Conservation (phyloP, 2,888 invertebrate species). For the Drosophila multiciliata region DNA sequence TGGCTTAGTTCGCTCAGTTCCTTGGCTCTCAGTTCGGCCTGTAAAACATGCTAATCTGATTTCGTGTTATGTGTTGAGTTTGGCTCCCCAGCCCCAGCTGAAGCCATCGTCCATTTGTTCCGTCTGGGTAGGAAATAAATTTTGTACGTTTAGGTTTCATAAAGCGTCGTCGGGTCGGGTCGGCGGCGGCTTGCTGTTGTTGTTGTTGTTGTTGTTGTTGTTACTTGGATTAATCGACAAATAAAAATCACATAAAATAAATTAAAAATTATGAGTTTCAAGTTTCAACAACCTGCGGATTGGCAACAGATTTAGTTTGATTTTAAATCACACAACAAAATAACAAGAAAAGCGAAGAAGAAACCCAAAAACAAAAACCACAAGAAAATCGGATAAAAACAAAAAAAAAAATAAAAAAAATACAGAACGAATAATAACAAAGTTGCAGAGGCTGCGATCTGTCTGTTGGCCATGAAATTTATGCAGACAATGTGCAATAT, state of each 20-base stretch:
- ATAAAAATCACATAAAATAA: slow-evolving; percentile 83
- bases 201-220: slow-evolving; percentile 51
- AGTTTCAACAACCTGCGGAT: slow-evolving; percentile 77
- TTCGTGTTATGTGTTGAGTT: slow-evolving; percentile 80
- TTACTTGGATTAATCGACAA: slow-evolving; percentile 79
- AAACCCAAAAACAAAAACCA: slow-evolving; percentile 16
- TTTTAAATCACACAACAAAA: slow-evolving; percentile 67
- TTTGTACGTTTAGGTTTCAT: slow-evolving; percentile 80
- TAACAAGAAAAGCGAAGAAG: slow-evolving; percentile 7
- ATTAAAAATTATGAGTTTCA: slow-evolving; percentile 83
- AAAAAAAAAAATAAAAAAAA: slow-evolving; percentile 11
- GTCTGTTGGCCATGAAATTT: slow-evolving; percentile 65
- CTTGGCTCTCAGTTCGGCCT: slow-evolving; percentile 64
- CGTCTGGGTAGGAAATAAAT: slow-evolving; percentile 72
- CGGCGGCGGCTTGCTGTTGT: slow-evolving; percentile 40
- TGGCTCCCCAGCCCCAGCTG: slow-evolving; percentile 19
- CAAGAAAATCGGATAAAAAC: slow-evolving; percentile 1
- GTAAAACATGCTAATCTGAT: slow-evolving; percentile 78
- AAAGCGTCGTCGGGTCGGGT: slow-evolving; percentile 70
- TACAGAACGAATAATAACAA: slow-evolving; percentile 52
- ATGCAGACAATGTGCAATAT: slow-evolving; percentile 82
- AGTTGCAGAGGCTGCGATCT: slow-evolving; percentile 59
- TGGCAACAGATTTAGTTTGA: slow-evolving; percentile 78
- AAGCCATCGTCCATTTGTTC: slow-evolving; percentile 23
- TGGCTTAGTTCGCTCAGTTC: slow-evolving; percentile 72